Evolutionary conservation across 2,113 vertebrate species (phyloP), one percentile per base, ranked within the genome.

Genomic region (Ornithorhynchus anatinus): DNA sequence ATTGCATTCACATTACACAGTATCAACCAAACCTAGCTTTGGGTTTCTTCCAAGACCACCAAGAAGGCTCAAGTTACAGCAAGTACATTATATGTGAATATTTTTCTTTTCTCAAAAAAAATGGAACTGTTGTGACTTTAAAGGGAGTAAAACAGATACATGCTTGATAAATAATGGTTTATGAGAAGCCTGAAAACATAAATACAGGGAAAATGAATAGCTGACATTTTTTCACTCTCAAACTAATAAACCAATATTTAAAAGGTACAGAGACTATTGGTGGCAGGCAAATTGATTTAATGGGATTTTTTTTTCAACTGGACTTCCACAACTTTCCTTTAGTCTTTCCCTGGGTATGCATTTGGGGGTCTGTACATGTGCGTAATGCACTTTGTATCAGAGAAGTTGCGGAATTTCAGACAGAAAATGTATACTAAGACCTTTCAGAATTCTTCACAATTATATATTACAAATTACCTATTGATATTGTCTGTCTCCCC

Each of bases 21-120:
- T 91, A 94, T 92, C 90, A 88, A 89, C 79, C 91, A 89, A 91
- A 94, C 94, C 85, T 85, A 75, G 52, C 86, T 75, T 75, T 94
- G 94, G 90, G 93, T 77, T 79, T 90, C 59, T 86, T 96, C 94
- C 95, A 95, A 94, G 95, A 96, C 95, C 95, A 97, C 95, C 96
- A 93, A 52, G 72, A 86, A 88, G 88, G 72, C 63, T 90, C 81
- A 75, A 1, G 0, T 90, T 88, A 86, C 83, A 79, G 62, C n/a
- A 22, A 86, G 52, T 42, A 79, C 57, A 56, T 80, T 75, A 72
- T 86, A 82, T n/a, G 59, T 20, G 43, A 12, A 8, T 39, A 39
- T 42, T 57, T 17, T 32, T 59, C 17, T 59, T 36, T 39, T 77
- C 72, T 82, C 43, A 52, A 71, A 72, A 75, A 80, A 66, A 16